phyloP scores from a whole-genome alignment of 2,888 invertebrate species.

The Pinctada fucata region DNA sequence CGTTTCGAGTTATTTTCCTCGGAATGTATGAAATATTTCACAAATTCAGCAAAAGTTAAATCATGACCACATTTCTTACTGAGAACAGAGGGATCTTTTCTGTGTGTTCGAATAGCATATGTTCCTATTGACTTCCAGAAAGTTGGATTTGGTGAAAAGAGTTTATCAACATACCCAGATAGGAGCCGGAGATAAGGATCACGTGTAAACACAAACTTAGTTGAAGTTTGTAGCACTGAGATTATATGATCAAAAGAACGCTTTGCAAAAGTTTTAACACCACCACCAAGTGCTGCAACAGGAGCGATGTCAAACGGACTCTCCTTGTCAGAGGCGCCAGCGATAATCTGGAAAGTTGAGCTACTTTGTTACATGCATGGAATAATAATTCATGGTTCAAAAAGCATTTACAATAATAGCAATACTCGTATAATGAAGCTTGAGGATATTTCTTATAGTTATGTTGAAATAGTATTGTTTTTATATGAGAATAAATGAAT shows the following conservation, averaged over 20 bases:
- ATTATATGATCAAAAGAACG: conserved; percentile 21
- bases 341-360: conserved; percentile 14
- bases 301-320: conserved; percentile 31
- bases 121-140: conserved; percentile 46
- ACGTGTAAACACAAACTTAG: conserved; percentile 47
- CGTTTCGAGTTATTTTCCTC: conserved; percentile 29
- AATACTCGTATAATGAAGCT: no score
- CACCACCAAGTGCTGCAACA: conserved; percentile 11
- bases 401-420: no score
- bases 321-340: background rate
- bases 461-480: no score
- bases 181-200: conserved; percentile 53
- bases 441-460: no score
- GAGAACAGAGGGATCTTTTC: conserved; percentile 28
- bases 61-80: conserved; percentile 50
- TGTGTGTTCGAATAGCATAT: conserved; percentile 28
- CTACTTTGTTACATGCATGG: no score
- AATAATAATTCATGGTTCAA: no score
- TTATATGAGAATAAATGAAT: no score
- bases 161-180: conserved; percentile 56
- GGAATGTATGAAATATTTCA: conserved; percentile 43
- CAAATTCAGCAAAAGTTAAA: conserved; percentile 52
- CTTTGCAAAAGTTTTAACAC: conserved; percentile 17
- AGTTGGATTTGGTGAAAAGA: conserved; percentile 50
- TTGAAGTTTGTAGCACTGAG: background rate